These are phyloP conservation scores for Sarotherodon lohbergeri DNA, from an alignment of 2,113 vertebrate species.

Conservation along the genomic window DNA sequence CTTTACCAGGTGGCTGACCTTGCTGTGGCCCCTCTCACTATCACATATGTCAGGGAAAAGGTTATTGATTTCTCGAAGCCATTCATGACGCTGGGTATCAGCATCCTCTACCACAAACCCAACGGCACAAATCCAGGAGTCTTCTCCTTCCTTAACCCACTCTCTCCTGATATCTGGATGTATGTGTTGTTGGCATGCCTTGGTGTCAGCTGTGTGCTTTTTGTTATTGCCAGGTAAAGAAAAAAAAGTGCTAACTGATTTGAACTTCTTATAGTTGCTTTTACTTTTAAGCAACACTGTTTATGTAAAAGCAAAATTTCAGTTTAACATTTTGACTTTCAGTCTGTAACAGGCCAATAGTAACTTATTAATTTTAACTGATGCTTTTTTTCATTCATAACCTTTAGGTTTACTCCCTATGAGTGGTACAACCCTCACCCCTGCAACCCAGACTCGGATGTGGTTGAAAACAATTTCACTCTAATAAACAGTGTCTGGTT, in stretches of 20 bases:
- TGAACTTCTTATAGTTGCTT: background rate
- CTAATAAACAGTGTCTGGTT: slow-evolving; percentile 99
- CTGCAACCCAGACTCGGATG: slow-evolving; percentile 96
- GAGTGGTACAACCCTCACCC: slow-evolving; percentile 99
- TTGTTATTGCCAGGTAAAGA: slow-evolving; percentile 94
- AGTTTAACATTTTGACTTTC: background rate
- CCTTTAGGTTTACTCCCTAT: slow-evolving; percentile 93
- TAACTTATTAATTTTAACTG: fast-evolving
- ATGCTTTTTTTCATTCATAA: slow-evolving; percentile 34
- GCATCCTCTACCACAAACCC: slow-evolving; percentile 95
- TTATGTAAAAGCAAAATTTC: background rate
- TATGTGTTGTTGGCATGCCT: slow-evolving; percentile 95
- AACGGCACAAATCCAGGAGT: slow-evolving; percentile 96
- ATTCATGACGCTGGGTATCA: slow-evolving; percentile 97
- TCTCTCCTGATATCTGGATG: slow-evolving; percentile 99
- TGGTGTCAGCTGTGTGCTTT: slow-evolving; percentile 96
- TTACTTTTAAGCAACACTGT: background rate
- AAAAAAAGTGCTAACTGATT: background rate
- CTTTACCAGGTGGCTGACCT: slow-evolving; percentile 88
- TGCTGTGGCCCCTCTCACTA: slow-evolving; percentile 94
- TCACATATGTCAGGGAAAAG: slow-evolving; percentile 95
- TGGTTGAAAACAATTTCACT: slow-evolving; percentile 99
- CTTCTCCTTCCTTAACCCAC: slow-evolving; percentile 94
- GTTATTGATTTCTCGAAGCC: slow-evolving; percentile 99
- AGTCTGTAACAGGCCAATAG: background rate